Conservation (phyloP, 2,888 invertebrate species). For the Perithous albicinctus region DNA sequence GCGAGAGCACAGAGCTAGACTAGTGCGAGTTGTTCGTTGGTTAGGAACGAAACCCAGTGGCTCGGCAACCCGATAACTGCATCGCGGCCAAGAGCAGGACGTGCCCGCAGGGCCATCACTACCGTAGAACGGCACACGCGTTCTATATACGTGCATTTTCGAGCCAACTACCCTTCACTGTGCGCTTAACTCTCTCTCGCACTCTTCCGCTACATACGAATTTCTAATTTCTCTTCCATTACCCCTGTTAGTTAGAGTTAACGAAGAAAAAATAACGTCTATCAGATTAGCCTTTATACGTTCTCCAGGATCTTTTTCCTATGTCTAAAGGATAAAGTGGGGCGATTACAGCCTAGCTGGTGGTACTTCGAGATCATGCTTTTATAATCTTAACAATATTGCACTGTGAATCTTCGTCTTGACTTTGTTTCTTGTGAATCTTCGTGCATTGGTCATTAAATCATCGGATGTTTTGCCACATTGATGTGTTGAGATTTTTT, state of each 20-base stretch:
- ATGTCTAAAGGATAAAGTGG: not conserved
- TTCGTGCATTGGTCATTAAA: too few species aligned
- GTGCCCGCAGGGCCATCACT: conserved; percentile 47
- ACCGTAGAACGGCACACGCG: not conserved
- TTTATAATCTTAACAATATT: too few species aligned
- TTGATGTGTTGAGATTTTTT: too few species aligned
- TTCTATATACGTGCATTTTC: conserved; percentile 19
- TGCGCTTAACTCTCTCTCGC: conserved; percentile 6
- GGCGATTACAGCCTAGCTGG: not conserved
- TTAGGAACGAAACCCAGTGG: conserved; percentile 66
- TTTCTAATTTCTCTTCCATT: conserved; percentile 50
- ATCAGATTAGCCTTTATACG: not conserved
- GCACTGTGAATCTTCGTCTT: too few species aligned
- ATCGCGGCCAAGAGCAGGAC: conserved; percentile 52
- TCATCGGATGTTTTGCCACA: too few species aligned
- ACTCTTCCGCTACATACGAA: conserved; percentile 28
- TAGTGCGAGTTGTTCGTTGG: conserved; percentile 56
- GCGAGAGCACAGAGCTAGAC: conserved; percentile 42
- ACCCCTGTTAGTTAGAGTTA: not conserved
- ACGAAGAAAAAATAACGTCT: not conserved
- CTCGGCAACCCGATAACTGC: conserved; percentile 70
- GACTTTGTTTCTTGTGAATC: too few species aligned
- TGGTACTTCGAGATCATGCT: not conserved
- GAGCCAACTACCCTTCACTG: not conserved
- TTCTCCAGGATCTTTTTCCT: not conserved